These are phyloP conservation scores for Drosophila buzzatii DNA, from an alignment of 2,888 invertebrate species.

Conservation along the genomic window DNA sequence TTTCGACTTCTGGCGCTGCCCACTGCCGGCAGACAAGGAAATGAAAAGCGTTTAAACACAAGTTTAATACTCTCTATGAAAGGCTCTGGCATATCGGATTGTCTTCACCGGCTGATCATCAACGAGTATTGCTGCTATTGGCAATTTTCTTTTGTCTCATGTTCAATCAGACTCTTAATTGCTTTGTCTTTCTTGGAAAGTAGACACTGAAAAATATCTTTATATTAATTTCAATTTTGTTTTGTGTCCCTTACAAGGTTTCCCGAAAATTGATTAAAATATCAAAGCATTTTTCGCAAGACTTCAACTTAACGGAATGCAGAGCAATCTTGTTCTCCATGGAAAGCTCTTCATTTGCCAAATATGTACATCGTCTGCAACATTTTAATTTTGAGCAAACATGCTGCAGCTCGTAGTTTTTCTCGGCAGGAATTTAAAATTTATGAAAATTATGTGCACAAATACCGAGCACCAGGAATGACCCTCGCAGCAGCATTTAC, in stretches of 20 bases:
- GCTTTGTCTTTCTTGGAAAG: background rate
- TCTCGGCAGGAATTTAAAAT: background rate
- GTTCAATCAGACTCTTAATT: background rate
- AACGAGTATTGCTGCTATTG: background rate
- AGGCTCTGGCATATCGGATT: no score
- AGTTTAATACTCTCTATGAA: conserved; percentile 2
- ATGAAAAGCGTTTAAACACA: conserved; percentile 36
- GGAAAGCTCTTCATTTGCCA: background rate
- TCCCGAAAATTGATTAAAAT: background rate
- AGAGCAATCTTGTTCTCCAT: background rate
- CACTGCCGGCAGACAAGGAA: conserved; percentile 22
- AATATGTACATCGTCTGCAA: background rate
- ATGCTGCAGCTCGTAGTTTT: conserved; percentile 3
- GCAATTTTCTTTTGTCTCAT: background rate
- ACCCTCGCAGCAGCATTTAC: conserved; percentile 39
- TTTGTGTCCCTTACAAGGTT: background rate
- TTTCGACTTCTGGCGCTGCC: conserved; percentile 34
- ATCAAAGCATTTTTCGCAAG: background rate
- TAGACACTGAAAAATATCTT: background rate
- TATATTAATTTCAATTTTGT: background rate
- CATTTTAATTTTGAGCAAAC: background rate
- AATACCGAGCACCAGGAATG: conserved; percentile 20
- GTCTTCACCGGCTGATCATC: background rate
- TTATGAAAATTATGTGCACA: background rate
- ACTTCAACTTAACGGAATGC: background rate